Percentiles rank a stretch among this genome's conserved stretches.
These are phyloP conservation scores for Melangyna quadrimaculata DNA, from an alignment of 2,888 invertebrate genomes.

Conservation along the genomic window DNA sequence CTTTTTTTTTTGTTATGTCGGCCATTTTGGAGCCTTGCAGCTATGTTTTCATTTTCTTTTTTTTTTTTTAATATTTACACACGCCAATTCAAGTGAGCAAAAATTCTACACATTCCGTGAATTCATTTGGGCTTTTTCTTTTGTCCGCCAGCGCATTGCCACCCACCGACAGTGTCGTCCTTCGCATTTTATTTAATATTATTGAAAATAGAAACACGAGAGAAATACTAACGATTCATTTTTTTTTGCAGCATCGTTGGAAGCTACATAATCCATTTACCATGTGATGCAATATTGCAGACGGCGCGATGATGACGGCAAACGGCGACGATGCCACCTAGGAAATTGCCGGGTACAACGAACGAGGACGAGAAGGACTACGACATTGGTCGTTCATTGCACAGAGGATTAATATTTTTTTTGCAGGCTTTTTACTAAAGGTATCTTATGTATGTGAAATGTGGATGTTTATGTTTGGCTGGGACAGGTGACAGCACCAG, in stretches of 20 bases:
- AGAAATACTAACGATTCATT: conserved; percentile 12
- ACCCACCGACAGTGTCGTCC: not conserved
- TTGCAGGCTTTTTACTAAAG: not conserved
- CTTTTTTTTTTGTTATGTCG: conserved; percentile 7
- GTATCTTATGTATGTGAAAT: not conserved
- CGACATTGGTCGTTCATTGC: conserved; percentile 8
- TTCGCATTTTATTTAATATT: conserved; percentile 1
- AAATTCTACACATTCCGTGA: conserved; percentile 1
- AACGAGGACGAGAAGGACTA: not conserved
- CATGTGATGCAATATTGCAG: conserved; percentile 45
- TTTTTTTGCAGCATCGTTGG: not conserved
- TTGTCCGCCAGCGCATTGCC: not conserved
- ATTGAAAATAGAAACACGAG: not conserved
- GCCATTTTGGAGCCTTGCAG: conserved; percentile 36
- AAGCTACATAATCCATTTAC: conserved; percentile 45
- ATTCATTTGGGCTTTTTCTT: conserved; percentile 6
- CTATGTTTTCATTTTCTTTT: not conserved
- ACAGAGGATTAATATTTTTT: conserved; percentile 12
- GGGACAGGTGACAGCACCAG: conserved; percentile 32
- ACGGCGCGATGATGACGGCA: not conserved
- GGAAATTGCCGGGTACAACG: not conserved
- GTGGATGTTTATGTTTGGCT: not conserved
- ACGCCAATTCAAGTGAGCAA: not conserved
- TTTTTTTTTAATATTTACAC: conserved; percentile 1
- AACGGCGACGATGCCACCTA: too few relatives aligned